These are phyloP conservation scores for Aphaenogaster rudis DNA, from an alignment of 1,140 invertebrate genomes.

Conservation along the genomic window DNA sequence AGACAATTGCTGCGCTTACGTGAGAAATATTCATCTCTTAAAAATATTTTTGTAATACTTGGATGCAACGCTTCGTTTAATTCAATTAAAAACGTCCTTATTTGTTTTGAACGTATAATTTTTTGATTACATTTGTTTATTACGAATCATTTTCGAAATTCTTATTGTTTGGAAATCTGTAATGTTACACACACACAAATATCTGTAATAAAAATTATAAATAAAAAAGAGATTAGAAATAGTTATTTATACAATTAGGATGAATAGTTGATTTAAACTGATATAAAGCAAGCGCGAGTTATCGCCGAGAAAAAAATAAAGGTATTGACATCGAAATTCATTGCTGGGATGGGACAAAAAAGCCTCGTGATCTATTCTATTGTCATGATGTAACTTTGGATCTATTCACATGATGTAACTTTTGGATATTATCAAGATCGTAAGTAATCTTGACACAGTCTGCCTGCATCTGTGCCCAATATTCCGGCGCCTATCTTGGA, in stretches of 20 bases:
- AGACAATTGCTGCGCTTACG: not conserved
- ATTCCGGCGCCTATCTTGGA: slow-evolving; percentile 55
- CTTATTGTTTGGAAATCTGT: not conserved
- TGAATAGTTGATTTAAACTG: not conserved
- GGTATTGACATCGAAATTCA: not conserved
- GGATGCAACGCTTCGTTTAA: slow-evolving; percentile 19
- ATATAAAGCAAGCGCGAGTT: not conserved
- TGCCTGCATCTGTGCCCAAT: slow-evolving; percentile 80
- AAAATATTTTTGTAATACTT: slow-evolving; percentile 26
- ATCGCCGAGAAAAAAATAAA: not conserved
- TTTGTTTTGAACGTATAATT: no score
- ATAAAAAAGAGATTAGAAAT: not conserved
- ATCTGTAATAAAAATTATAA: not conserved
- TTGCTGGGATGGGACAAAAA: slow-evolving; percentile 29
- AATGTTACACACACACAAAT: not conserved
- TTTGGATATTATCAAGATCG: slow-evolving; percentile 68
- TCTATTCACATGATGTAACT: not conserved
- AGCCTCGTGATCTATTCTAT: not conserved
- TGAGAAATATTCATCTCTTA: slow-evolving; percentile 20
- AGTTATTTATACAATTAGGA: not conserved
- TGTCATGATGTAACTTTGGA: no score
- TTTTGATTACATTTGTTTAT: not conserved
- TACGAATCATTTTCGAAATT: not conserved
- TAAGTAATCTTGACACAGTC: slow-evolving; percentile 71
- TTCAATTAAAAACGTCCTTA: not conserved